Percentiles rank a stretch among this genome's conserved stretches.
These are phyloP conservation scores for Tangara arthus DNA, from an alignment of 2,797 vertebrate genomes.

Conservation along the genomic window DNA sequence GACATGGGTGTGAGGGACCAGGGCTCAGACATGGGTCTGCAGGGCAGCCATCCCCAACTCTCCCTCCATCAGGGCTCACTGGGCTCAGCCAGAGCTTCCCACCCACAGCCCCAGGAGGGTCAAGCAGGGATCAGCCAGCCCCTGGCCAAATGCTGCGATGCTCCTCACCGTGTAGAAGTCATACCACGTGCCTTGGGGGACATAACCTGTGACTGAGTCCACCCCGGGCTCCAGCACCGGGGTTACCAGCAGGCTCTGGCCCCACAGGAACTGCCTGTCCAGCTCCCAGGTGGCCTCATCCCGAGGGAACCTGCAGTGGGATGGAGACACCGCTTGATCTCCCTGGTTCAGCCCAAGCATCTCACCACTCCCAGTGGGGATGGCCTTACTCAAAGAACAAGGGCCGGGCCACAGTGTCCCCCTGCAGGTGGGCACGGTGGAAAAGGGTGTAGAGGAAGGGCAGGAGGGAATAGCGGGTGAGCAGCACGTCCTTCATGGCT, in stretches of 20 bases:
- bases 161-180: constrained; percentile 85
- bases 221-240: constrained; percentile 82
- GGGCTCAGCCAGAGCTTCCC: neutral
- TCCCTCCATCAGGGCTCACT: neutral
- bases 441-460: constrained; percentile 88
- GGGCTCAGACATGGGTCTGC: rapidly evolving
- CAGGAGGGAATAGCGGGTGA: constrained; percentile 84
- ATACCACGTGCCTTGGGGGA: constrained; percentile 85
- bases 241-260: constrained; percentile 83
- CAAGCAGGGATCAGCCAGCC: neutral
- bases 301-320: constrained; percentile 75
- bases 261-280: constrained; percentile 89
- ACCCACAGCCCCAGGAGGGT: rapidly evolving
- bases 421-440: constrained; percentile 80
- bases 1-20: rapidly evolving
- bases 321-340: rapidly evolving
- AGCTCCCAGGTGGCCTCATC: constrained; percentile 78
- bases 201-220: constrained; percentile 78
- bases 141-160: rapidly evolving
- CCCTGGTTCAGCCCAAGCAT: rapidly evolving
- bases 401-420: constrained; percentile 82
- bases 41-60: neutral
- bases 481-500: constrained; percentile 82
- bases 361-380: rapidly evolving
- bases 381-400: constrained; percentile 85